Conservation (phyloP, 2,797 vertebrate genomes). For the Malurus leucopterus region DNA sequence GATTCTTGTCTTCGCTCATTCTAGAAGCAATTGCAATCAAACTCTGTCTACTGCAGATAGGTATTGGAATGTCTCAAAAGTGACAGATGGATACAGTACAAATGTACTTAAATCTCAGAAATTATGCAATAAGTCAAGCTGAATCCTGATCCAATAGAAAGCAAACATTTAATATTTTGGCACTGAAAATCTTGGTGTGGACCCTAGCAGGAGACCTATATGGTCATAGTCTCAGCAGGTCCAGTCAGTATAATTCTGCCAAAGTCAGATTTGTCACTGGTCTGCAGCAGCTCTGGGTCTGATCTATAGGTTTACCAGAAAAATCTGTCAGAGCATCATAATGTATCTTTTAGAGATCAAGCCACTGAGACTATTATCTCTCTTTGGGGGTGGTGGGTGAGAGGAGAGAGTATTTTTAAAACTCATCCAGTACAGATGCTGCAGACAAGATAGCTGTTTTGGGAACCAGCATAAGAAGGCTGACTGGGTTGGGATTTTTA, state of each 20-base stretch:
- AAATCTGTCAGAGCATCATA: background rate
- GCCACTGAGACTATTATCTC: background rate
- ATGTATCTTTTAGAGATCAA: background rate
- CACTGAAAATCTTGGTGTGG: background rate
- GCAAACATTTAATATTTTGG: background rate
- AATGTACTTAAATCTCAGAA: background rate
- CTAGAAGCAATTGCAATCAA: background rate
- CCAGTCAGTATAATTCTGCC: background rate
- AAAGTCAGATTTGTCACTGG: background rate
- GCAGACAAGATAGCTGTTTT: background rate
- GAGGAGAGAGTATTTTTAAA: background rate
- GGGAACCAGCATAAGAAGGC: background rate
- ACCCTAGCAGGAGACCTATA: background rate
- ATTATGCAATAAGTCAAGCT: background rate
- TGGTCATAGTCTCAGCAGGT: background rate
- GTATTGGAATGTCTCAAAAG: background rate
- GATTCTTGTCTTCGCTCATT: background rate
- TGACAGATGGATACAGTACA: background rate
- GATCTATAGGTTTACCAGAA: background rate
- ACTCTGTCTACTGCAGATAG: background rate
- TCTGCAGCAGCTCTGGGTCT: background rate
- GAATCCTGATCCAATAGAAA: background rate
- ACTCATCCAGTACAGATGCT: background rate
- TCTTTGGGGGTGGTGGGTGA: background rate
- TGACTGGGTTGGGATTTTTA: background rate